Percentiles rank a stretch among this genome's conserved stretches.
These are phyloP conservation scores for Julus scanicus DNA, from an alignment of 2,888 invertebrate species.

Conservation along the genomic window DNA sequence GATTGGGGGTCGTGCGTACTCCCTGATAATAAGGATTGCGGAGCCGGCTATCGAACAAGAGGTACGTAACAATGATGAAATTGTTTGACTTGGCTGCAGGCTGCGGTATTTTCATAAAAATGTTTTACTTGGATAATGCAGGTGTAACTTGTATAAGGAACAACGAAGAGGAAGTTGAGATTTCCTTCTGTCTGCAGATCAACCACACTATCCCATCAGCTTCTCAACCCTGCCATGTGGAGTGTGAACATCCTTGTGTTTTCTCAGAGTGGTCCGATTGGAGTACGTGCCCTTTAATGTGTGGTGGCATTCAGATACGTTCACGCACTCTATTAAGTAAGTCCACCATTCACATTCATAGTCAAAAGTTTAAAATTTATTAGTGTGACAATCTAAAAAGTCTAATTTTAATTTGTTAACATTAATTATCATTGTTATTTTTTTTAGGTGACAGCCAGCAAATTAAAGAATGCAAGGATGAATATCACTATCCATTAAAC, in stretches of 20 bases:
- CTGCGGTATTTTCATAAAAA: background rate
- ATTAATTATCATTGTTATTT: background rate
- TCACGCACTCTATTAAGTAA: slow-evolving; percentile 64
- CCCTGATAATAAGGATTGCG: slow-evolving; percentile 69
- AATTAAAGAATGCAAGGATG: slow-evolving; percentile 55
- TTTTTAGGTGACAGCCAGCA: slow-evolving; percentile 53
- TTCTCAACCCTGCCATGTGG: slow-evolving; percentile 60
- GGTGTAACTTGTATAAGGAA: slow-evolving; percentile 57
- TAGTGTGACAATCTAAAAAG: too few species aligned
- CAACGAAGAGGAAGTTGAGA: slow-evolving; percentile 57
- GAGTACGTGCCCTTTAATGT: slow-evolving; percentile 67
- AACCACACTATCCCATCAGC: slow-evolving; percentile 54
- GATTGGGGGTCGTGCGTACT: slow-evolving; percentile 70
- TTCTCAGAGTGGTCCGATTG: slow-evolving; percentile 69
- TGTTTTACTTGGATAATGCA: slow-evolving; percentile 30
- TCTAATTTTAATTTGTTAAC: too few species aligned
- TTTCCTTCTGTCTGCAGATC: slow-evolving; percentile 60
- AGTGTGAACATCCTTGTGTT: slow-evolving; percentile 67
- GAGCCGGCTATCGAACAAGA: slow-evolving; percentile 69
- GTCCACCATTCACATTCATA: slow-evolving; percentile 26
- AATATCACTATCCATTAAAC: slow-evolving; percentile 55
- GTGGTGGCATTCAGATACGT: slow-evolving; percentile 63
- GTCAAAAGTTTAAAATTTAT: too few species aligned
- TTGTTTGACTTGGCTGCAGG: background rate
- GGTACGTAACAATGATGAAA: slow-evolving; percentile 64